Evolutionary conservation across 2,797 vertebrate species (phyloP).

Genomic region (Babyrousa celebensis): DNA sequence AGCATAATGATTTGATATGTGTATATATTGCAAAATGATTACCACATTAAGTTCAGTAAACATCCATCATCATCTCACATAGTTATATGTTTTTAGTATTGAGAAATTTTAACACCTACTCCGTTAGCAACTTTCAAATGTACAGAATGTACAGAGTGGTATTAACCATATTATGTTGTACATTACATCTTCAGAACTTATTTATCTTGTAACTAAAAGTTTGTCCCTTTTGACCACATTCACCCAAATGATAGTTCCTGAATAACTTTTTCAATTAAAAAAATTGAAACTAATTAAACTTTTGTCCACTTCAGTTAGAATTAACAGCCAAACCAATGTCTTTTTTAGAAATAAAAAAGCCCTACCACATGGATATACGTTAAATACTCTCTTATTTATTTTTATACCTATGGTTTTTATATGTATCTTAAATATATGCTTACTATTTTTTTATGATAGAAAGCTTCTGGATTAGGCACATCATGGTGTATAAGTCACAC

Average conservation of each 20-base stretch:
- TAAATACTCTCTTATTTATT: neutral
- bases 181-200: neutral
- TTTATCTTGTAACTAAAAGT: neutral
- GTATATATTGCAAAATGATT: neutral
- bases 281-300: neutral
- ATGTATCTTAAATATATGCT: constrained; percentile 42
- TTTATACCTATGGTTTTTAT: constrained; percentile 9
- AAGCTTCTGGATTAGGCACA: neutral
- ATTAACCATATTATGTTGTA: neutral
- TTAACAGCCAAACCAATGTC: neutral
- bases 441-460: neutral
- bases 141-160: neutral
- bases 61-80: neutral
- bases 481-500: constrained; percentile 26
- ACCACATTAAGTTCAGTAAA: neutral
- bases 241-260: neutral
- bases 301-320: neutral
- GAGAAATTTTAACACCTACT: neutral
- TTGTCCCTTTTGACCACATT: neutral
- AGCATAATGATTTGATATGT: neutral
- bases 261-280: constrained; percentile 41
- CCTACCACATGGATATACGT: neutral
- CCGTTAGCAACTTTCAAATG: neutral
- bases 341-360: constrained; percentile 55
- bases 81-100: neutral